A percentile compares a stretch with the other conserved stretches of the same genome.
Evolutionary conservation across 2,797 vertebrate genomes (phyloP).

Genomic region (Fistularia commersonii): DNA sequence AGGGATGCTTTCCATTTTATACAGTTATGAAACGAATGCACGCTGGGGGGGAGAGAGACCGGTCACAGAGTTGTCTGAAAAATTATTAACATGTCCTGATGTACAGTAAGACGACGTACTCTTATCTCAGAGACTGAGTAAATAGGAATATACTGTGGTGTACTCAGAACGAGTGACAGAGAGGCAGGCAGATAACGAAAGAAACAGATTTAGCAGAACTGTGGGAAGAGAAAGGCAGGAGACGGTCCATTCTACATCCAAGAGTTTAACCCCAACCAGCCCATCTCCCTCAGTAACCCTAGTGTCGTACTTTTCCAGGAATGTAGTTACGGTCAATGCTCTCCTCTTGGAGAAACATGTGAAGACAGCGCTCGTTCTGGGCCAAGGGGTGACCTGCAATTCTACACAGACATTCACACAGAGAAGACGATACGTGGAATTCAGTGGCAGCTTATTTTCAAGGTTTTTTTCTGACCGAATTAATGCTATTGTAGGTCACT

Average conservation of each 20-base stretch:
- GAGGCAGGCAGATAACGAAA: slow-evolving; percentile 30
- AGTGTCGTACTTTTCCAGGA: slow-evolving; percentile 99
- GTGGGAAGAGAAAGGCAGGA: slow-evolving; percentile 36
- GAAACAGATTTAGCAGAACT: slow-evolving; percentile 24
- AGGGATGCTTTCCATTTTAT: slow-evolving; percentile 18
- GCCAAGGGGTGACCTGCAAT: slow-evolving; percentile 98
- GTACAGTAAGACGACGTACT: slow-evolving; percentile 24
- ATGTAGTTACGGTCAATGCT: slow-evolving; percentile 92
- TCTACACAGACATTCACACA: slow-evolving; percentile 67
- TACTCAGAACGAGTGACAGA: slow-evolving; percentile 40
- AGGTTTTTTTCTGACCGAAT: not conserved
- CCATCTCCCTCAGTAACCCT: slow-evolving; percentile 64
- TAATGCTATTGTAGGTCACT: no score
- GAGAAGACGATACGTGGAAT: slow-evolving; percentile 1
- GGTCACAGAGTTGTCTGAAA: slow-evolving; percentile 29
- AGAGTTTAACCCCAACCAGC: slow-evolving; percentile 29
- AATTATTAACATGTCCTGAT: slow-evolving; percentile 18
- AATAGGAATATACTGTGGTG: slow-evolving; percentile 35
- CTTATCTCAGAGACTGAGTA: slow-evolving; percentile 16
- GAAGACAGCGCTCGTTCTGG: slow-evolving; percentile 99
- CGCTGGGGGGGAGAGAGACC: slow-evolving; percentile 7
- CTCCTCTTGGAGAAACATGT: slow-evolving; percentile 99
- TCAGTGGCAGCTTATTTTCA: slow-evolving; percentile 4
- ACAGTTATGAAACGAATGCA: slow-evolving; percentile 50
- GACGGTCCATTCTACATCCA: slow-evolving; percentile 26